Conservation (phyloP, 2,888 invertebrate genomes). For the Microctonus hyperodae region DNA sequence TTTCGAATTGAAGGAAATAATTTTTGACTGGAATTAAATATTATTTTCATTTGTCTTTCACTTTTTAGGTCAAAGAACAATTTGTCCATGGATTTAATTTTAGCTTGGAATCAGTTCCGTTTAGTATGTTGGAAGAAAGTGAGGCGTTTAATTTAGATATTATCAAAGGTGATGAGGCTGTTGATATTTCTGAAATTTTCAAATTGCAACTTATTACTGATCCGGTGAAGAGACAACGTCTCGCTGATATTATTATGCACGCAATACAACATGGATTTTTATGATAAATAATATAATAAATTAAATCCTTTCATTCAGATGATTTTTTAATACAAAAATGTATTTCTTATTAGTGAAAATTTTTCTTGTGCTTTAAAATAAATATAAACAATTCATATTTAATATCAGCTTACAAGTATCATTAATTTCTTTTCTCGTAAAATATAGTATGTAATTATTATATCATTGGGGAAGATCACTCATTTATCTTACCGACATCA, state of each 20-base stretch:
- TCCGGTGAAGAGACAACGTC: conserved; percentile 67
- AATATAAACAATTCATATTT: neutral
- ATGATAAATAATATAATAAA: conserved; percentile 47
- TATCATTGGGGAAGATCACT: neutral
- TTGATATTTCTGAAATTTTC: conserved; percentile 73
- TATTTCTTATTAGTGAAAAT: neutral
- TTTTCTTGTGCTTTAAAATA: neutral
- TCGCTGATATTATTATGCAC: conserved; percentile 72
- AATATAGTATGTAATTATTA: neutral
- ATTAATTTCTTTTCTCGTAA: neutral
- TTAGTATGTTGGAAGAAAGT: conserved; percentile 67
- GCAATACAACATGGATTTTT: conserved; percentile 71
- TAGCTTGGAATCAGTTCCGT: conserved; percentile 69
- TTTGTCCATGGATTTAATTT: conserved; percentile 69
- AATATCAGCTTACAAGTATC: neutral
- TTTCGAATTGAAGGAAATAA: neutral
- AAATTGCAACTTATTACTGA: conserved; percentile 69
- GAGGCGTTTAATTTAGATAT: conserved; percentile 68
- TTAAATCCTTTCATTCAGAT: neutral
- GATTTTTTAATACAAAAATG: neutral
- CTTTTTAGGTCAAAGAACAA: conserved; percentile 66
- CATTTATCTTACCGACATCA: neutral
- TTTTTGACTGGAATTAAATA: neutral
- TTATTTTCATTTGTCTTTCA: conserved; percentile 17
- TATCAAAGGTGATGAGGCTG: conserved; percentile 66